Evolutionary conservation across 2,888 invertebrate species (phyloP), one percentile per base, ranked within the genome.

Genomic region (Eupithecia inturbata): DNA sequence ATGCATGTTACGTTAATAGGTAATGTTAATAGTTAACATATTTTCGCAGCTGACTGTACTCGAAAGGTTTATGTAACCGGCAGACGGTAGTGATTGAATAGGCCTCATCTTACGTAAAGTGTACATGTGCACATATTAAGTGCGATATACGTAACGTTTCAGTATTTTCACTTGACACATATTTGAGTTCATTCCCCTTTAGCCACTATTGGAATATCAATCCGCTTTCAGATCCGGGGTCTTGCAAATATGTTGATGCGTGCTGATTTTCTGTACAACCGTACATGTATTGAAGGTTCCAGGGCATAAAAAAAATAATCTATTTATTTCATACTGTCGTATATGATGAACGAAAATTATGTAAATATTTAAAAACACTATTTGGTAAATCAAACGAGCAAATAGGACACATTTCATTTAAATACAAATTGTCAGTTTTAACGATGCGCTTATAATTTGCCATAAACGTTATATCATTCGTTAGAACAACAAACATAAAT

Each of bases 1-100:
- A n/a, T n/a, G n/a, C n/a, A n/a, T n/a, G n/a, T n/a, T n/a, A n/a
- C n/a, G n/a, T n/a, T n/a, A n/a, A n/a, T n/a, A n/a, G n/a, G n/a
- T n/a, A n/a, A n/a, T n/a, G n/a, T n/a, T n/a, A n/a, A n/a, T n/a
- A n/a, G n/a, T n/a, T n/a, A n/a, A n/a, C 49, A 22, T 22, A 53
- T 53, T 53, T 22, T 10, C 49, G 49, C 10, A 10, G 49, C 53
- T 26, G 53, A 53, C 53, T 53, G 53, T 82, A 84, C 84, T 80
- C 84, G 67, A 64, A 60, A 57, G 78, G 67, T 84, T 92, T 90
- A 92, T 87, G 88, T 91, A 93, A 92, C 84, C 81, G 77, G 85
- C 87, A 90, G 89, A 89, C 91, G 87, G 85, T 86, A 87, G 88
- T 90, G 91, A 92, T 92, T 92, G 90, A 92, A 92, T 92, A 90